Base-by-base conservation (phyloP, 1,140 invertebrate genomes). In the Papilio machaon region DNA sequence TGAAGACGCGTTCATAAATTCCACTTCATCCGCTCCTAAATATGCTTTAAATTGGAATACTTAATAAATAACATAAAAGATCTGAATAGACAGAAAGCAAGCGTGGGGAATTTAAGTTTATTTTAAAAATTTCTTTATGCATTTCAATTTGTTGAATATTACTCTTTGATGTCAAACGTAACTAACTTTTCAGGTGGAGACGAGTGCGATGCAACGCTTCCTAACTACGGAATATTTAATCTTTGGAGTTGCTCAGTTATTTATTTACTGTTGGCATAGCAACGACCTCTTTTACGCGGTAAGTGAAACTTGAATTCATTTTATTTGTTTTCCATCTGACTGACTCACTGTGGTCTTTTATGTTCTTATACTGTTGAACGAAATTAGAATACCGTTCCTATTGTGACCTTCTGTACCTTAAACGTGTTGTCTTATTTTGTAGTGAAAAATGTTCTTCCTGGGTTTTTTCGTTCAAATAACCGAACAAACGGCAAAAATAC, bases 221-320 rank as follows among this genome's bases (percentile, higher is more conserved):
- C 60, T 91, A 5, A 88, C 86, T 19, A 82, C 85, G 0, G 87
- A 89, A 78, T 91, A 91, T 82, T 80, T 91, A 6, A 84, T 89
- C 73, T 91, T 91, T 81, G 89, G 89, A 7, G 83, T 91, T 13
- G 82, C 86, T 0, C 89, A 91, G 81, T 76, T 91, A 10, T 89
- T 91, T 52, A 87, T 90, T 75, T 90, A 88, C 35, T 90, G 88
- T 79, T 90, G 89, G 89, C 88, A 89, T 19, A 91, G 89, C 60
- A 91, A 91, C 77, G 86, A 91, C 23, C 87, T 91, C 9, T 83
- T 86, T 10, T 86, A 85, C 80, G 85, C 83, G 38, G 89, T 91
- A 81, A 83, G 87, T 85, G 23, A 15, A 70, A 46, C 8, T 9
- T 70, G 7, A 43, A 64, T 6, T 30, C 19, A 9, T 64, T 64